A percentile compares a stretch with the other conserved stretches of the same genome.
These are phyloP conservation scores for Meloidogyne hapla DNA, from an alignment of 1,140 invertebrate species.

Conservation along the genomic window DNA sequence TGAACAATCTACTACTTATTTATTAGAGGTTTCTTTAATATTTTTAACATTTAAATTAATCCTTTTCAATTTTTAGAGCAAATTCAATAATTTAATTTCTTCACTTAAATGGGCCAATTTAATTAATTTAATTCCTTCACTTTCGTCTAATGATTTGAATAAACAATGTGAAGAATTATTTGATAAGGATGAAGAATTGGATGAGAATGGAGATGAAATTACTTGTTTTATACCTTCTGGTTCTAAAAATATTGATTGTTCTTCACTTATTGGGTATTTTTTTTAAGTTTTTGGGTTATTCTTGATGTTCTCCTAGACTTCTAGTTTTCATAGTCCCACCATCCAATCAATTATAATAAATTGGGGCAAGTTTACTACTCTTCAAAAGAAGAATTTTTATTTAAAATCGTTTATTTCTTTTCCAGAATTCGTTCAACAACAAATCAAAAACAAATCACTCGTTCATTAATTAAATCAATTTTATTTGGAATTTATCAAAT, in stretches of 20 bases:
- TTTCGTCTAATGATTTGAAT: not conserved
- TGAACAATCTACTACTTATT: constrained; percentile 70
- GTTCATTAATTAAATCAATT: constrained; percentile 81
- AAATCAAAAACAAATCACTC: constrained; percentile 75
- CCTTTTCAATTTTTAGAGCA: not conserved
- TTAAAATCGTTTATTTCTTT: no score
- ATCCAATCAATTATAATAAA: no score
- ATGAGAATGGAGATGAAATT: not conserved
- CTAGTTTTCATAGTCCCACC: no score
- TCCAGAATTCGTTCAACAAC: constrained; percentile 77
- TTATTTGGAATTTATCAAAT: constrained; percentile 79
- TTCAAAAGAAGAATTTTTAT: no score
- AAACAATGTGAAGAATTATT: not conserved
- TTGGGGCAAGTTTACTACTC: no score
- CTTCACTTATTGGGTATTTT: not conserved
- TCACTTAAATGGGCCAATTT: not conserved
- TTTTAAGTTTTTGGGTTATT: no score
- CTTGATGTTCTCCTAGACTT: no score
- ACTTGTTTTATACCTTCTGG: not conserved
- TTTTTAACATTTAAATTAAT: not conserved
- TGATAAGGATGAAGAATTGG: not conserved
- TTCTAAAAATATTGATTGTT: not conserved
- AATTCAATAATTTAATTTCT: constrained; percentile 1
- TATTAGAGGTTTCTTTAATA: constrained; percentile 70
- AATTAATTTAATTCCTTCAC: not conserved